Base-by-base conservation (phyloP, 2,888 invertebrate genomes). In the Drosophila percnosoma region DNA sequence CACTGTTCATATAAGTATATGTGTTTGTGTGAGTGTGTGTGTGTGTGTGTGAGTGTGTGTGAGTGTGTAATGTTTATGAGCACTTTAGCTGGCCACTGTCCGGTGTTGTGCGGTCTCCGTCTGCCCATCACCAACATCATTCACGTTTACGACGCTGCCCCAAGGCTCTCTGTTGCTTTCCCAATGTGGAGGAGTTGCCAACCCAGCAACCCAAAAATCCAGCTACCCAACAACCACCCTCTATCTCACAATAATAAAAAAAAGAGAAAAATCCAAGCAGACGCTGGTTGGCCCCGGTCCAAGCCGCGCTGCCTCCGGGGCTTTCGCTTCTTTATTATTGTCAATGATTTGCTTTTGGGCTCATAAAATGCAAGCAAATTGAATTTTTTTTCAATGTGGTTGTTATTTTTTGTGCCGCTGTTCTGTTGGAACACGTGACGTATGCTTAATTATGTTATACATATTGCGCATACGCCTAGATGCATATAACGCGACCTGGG, bases 291-390 rank as follows among this genome's bases (percentile, higher is more conserved):
- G 81, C 81, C 62, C 40, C 48, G 59, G 55, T 64, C 81, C 83
- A 68, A 54, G 65, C 68, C 40, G 36, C 63, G 59, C 45, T 55
- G 57, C 60, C 55, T 57, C 33, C 34, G 54, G 42, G 45, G 68
- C 53, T 61, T 72, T 57, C 49, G 61, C 59, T 68, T 78, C 78
- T 79, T 85, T 87, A 89, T 87, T 82, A 85, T 89, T 85, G 89
- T 78, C 85, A 89, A 89, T 85, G 89, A 85, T 85, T 89, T 85
- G 83, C 89, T 85, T 87, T 78, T 76, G 79, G 74, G 65, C 80
- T 73, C 87, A 78, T 90, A 89, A 90, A 87, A 90, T 89, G 77
- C 78, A 73, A 55, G 80, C 77, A 90, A 87, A 87, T 87, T 90
- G 85, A 90, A 90, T 73, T 75, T 36, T 54, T 29, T 53, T 29